Percentiles rank a stretch among this genome's conserved stretches.
phyloP scores from a whole-genome alignment of 2,888 invertebrate species.

The Nemoura dubitans region DNA sequence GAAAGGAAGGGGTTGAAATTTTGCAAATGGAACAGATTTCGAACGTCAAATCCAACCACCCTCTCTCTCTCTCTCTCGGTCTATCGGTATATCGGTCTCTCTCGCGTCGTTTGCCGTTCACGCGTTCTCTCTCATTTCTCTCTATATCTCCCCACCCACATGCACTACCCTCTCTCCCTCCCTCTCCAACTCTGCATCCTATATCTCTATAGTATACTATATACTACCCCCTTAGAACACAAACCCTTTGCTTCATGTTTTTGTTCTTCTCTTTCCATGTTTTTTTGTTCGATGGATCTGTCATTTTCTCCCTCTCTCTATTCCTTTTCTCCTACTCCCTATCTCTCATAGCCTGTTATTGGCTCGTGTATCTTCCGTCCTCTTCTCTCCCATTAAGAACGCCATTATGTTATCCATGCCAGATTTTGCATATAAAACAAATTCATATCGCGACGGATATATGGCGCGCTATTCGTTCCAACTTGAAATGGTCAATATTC shows the following conservation, averaged over 20 bases:
- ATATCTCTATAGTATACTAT: no score
- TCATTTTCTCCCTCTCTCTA: constrained; percentile 40
- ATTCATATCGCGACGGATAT: constrained; percentile 23
- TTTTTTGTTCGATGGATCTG: constrained; percentile 43
- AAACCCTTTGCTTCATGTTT: constrained; percentile 46
- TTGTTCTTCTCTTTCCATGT: constrained; percentile 44
- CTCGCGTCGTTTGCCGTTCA: no score
- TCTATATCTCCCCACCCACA: constrained; percentile 50
- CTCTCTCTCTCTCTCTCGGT: constrained; percentile 38
- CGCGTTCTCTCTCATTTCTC: constrained; percentile 46
- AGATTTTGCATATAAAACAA: constrained; percentile 24
- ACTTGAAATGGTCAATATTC: constrained; percentile 12
- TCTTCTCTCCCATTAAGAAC: neutral
- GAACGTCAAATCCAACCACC: constrained; percentile 50
- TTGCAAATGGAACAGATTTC: constrained; percentile 51
- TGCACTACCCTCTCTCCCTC: constrained; percentile 47
- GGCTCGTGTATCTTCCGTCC: neutral
- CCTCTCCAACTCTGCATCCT: constrained; percentile 22
- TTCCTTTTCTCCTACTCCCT: constrained; percentile 28
- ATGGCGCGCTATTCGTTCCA: neutral
- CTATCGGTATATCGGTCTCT: constrained; percentile 45
- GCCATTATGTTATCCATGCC: constrained; percentile 8
- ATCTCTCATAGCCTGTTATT: constrained; percentile 17
- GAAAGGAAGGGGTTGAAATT: constrained; percentile 45
- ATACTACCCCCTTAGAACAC: constrained; percentile 17